Percentiles rank a stretch among this genome's conserved stretches.
Conservation (phyloP, 2,888 invertebrate species). For the Hypena proboscidalis region DNA sequence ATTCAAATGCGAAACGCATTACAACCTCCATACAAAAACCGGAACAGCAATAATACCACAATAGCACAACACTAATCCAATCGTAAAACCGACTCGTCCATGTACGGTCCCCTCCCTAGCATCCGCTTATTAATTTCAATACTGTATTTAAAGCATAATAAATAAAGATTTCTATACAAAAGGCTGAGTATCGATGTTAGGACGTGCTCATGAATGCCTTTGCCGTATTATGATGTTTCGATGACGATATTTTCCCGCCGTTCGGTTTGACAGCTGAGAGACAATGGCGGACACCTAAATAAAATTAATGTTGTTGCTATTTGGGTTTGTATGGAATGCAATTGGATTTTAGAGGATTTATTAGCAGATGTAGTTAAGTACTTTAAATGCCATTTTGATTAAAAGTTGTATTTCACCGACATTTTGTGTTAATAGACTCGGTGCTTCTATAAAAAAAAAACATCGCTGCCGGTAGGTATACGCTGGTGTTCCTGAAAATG, state of each 20-base stretch:
- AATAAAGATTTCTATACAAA: slow-evolving; percentile 53
- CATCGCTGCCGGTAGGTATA: too few species aligned
- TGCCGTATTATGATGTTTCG: slow-evolving; percentile 64
- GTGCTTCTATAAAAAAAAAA: too few species aligned
- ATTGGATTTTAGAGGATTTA: background rate
- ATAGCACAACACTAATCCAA: slow-evolving; percentile 27
- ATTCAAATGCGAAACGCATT: slow-evolving; percentile 14
- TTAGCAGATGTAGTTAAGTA: too few species aligned
- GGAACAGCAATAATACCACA: slow-evolving; percentile 28
- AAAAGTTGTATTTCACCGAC: too few species aligned
- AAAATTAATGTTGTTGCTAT: slow-evolving; percentile 12
- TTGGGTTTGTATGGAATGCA: background rate
- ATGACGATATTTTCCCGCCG: slow-evolving; percentile 51
- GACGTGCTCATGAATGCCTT: slow-evolving; percentile 69
- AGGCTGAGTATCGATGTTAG: slow-evolving; percentile 53
- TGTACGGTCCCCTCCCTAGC: slow-evolving; percentile 37
- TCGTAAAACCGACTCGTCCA: slow-evolving; percentile 20
- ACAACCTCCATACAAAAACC: slow-evolving; percentile 16
- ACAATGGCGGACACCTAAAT: slow-evolving; percentile 10
- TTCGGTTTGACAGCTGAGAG: slow-evolving; percentile 32
- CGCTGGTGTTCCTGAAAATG: too few species aligned
- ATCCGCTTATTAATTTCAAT: slow-evolving; percentile 42
- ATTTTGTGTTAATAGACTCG: too few species aligned
- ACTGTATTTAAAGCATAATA: slow-evolving; percentile 43
- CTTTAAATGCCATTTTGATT: too few species aligned